Evolutionary conservation across 2,888 invertebrate genomes (phyloP).

Genomic region (Chymomyza procnemis): DNA sequence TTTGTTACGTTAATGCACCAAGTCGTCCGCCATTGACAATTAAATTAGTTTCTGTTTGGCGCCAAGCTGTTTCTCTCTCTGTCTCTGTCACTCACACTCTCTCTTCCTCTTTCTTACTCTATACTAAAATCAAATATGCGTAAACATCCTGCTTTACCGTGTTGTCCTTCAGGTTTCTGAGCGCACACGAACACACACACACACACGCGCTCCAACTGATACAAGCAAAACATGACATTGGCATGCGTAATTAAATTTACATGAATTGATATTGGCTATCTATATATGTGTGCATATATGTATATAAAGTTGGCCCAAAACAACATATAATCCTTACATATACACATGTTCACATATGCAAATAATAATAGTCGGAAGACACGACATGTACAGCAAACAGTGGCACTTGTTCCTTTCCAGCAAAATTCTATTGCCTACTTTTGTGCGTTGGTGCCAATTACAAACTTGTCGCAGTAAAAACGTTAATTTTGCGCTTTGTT

Average conservation of each 20-base stretch:
- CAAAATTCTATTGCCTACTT: constrained; percentile 47
- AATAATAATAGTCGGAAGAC: constrained; percentile 7
- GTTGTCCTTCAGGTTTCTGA: constrained; percentile 7
- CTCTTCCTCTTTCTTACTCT: too few species aligned
- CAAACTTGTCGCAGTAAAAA: neutral
- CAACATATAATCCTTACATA: constrained; percentile 12
- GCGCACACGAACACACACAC: neutral
- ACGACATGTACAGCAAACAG: constrained; percentile 34
- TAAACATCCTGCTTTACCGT: constrained; percentile 49
- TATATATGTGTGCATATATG: neutral
- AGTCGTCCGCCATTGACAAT: constrained; percentile 42
- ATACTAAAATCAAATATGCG: constrained; percentile 64
- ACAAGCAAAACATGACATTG: constrained; percentile 52
- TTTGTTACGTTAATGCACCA: constrained; percentile 21
- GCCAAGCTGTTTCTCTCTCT: neutral
- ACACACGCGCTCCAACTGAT: constrained; percentile 5
- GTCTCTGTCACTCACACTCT: constrained; percentile 8
- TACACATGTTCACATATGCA: constrained; percentile 5
- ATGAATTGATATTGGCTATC: constrained; percentile 69
- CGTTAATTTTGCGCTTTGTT: neutral
- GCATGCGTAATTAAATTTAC: constrained; percentile 73
- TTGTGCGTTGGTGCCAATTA: constrained; percentile 14
- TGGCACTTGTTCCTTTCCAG: neutral
- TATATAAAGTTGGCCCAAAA: neutral
- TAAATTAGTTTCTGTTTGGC: constrained; percentile 52